Conservation (phyloP, 2,888 invertebrate genomes). For the Lordiphosa fenestrarum region DNA sequence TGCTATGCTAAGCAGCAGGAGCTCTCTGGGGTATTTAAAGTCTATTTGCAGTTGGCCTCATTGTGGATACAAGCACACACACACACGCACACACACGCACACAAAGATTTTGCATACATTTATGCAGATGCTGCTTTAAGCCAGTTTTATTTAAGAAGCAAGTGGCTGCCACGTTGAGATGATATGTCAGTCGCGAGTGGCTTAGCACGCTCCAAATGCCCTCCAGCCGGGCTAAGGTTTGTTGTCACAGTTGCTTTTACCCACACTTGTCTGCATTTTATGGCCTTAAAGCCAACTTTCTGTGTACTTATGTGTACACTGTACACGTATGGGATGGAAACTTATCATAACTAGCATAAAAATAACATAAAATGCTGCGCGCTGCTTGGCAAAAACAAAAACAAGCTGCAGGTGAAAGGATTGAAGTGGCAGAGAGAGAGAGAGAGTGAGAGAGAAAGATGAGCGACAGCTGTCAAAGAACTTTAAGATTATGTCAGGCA, state of each 20-base stretch:
- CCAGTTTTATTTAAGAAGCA: constrained; percentile 27
- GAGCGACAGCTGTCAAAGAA: constrained; percentile 16
- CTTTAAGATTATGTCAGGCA: constrained; percentile 40
- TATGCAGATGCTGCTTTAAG: constrained; percentile 27
- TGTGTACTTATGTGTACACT: constrained; percentile 9
- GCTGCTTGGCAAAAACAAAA: constrained; percentile 22
- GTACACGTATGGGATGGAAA: constrained; percentile 9
- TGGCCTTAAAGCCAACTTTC: constrained; percentile 23
- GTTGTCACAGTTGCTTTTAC: constrained; percentile 17
- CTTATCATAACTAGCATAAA: constrained; percentile 19
- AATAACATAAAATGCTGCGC: constrained; percentile 24
- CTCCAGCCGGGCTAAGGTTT: constrained; percentile 15
- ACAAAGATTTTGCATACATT: constrained; percentile 3
- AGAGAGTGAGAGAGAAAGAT: neutral
- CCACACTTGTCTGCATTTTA: constrained; percentile 22
- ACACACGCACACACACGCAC: constrained; percentile 1
- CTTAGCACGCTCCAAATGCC: constrained; percentile 38
- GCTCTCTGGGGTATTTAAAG: constrained; percentile 55
- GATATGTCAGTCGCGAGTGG: constrained; percentile 31
- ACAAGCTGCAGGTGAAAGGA: constrained; percentile 32
- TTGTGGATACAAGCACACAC: constrained; percentile 20
- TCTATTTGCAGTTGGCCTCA: constrained; percentile 48
- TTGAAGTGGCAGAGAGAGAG: neutral
- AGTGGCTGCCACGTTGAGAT: constrained; percentile 22
- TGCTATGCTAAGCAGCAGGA: constrained; percentile 52